Evolutionary conservation across 2,797 vertebrate genomes (phyloP).

Genomic region (Kryptopterus vitreolus): DNA sequence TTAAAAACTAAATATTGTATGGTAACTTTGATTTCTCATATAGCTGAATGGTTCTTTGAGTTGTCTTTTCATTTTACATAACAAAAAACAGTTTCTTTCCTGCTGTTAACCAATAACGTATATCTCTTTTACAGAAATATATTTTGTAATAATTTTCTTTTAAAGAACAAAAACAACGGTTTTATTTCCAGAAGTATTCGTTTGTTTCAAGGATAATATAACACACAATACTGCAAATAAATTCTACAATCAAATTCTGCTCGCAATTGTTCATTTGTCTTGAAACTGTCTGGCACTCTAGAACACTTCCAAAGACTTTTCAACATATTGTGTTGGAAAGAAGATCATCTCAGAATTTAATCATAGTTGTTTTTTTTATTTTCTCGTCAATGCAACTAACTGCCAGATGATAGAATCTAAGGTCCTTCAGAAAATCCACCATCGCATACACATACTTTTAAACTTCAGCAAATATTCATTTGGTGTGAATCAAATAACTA

Average conservation of each 20-base stretch:
- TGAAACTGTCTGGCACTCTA: background rate
- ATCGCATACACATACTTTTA: constrained; percentile 4
- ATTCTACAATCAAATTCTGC: background rate
- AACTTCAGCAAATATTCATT: background rate
- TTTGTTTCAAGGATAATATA: background rate
- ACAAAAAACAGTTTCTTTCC: background rate
- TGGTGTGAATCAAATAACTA: background rate
- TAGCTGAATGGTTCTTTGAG: background rate
- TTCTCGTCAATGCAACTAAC: background rate
- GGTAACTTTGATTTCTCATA: background rate
- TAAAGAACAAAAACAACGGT: background rate
- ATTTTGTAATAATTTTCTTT: no score
- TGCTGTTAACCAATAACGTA: background rate
- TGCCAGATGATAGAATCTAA: constrained; percentile 12
- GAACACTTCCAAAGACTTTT: background rate
- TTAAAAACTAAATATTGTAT: background rate
- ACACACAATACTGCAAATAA: background rate
- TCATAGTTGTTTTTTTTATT: constrained; percentile 4
- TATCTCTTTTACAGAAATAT: no score
- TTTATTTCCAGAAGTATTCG: background rate
- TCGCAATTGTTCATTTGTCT: background rate
- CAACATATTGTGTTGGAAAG: background rate
- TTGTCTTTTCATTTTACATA: background rate
- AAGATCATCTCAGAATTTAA: constrained; percentile 8
- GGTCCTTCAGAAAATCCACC: background rate